These are phyloP conservation scores for Scartelaos histophorus DNA, from an alignment of 2,113 vertebrate genomes.

Conservation along the genomic window DNA sequence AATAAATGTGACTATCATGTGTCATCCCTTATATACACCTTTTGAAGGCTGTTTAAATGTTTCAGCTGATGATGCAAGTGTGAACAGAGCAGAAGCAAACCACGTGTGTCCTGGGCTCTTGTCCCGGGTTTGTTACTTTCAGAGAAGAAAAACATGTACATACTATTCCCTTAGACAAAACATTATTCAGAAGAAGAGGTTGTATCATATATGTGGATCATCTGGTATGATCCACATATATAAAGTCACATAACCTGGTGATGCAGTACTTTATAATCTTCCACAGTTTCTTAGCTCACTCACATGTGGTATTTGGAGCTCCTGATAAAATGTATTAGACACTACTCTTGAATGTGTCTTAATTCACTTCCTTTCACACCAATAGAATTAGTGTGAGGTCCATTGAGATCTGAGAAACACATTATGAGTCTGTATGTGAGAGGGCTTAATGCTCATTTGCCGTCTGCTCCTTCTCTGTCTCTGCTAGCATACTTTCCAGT, in stretches of 20 bases:
- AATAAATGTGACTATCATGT: background rate
- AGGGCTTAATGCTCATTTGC: conserved; percentile 8
- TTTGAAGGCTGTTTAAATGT: conserved; percentile 9
- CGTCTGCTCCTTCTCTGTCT: conserved; percentile 6
- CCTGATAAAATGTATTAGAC: background rate
- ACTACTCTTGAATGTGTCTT: conserved; percentile 10
- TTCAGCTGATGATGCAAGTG: conserved; percentile 57
- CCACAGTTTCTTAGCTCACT: background rate
- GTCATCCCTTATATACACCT: background rate
- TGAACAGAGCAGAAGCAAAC: conserved; percentile 52
- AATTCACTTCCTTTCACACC: conserved; percentile 33
- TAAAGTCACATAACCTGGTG: conserved; percentile 1
- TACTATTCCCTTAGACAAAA: background rate
- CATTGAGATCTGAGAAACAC: conserved; percentile 22
- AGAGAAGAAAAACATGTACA: conserved; percentile 1
- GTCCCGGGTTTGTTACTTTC: conserved; percentile 14
- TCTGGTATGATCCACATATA: too few species aligned
- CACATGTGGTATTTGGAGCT: background rate
- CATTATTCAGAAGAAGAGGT: background rate
- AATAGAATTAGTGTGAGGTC: conserved; percentile 46
- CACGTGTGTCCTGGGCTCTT: conserved; percentile 16
- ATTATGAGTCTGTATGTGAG: conserved; percentile 36
- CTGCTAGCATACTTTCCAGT: conserved; percentile 6
- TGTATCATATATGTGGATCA: background rate
- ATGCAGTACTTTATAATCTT: background rate